Conservation (phyloP, 2,113 vertebrate genomes). For the Nerophis ophidion region DNA sequence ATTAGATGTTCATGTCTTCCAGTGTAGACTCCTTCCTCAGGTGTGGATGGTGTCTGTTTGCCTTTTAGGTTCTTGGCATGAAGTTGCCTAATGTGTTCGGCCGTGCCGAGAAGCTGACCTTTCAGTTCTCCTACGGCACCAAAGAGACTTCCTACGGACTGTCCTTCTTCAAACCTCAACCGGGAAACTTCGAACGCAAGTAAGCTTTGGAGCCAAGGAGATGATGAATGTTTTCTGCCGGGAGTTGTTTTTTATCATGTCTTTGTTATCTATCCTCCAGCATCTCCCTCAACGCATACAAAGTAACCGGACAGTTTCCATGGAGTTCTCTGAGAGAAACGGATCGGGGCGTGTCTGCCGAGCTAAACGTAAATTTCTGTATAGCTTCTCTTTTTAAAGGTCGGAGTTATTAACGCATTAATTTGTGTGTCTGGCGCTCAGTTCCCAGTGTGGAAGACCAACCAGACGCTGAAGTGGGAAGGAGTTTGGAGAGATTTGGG, state of each 20-base stretch:
- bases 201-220: constrained; percentile 51
- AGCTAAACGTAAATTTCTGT: constrained; percentile 78
- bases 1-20: no score
- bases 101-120: constrained; percentile 91
- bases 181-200: constrained; percentile 90
- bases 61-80: constrained; percentile 83
- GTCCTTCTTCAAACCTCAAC: constrained; percentile 93
- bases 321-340: constrained; percentile 98
- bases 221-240: neutral
- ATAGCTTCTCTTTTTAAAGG: no score
- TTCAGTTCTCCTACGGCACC: constrained; percentile 97
- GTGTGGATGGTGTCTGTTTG: neutral
- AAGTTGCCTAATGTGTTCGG: constrained; percentile 91
- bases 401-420: neutral
- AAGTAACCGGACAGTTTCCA: constrained; percentile 96
- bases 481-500: constrained; percentile 92
- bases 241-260: neutral
- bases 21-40: no score
- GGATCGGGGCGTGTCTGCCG: constrained; percentile 85
- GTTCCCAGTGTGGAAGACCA: constrained; percentile 93
- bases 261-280: constrained; percentile 56
- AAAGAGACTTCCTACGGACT: constrained; percentile 96
- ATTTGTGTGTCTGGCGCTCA: constrained; percentile 31
- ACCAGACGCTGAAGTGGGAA: constrained; percentile 91
- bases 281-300: constrained; percentile 85